phyloP scores from a whole-genome alignment of 1,140 invertebrate genomes.

The Heliconius melpomene region DNA sequence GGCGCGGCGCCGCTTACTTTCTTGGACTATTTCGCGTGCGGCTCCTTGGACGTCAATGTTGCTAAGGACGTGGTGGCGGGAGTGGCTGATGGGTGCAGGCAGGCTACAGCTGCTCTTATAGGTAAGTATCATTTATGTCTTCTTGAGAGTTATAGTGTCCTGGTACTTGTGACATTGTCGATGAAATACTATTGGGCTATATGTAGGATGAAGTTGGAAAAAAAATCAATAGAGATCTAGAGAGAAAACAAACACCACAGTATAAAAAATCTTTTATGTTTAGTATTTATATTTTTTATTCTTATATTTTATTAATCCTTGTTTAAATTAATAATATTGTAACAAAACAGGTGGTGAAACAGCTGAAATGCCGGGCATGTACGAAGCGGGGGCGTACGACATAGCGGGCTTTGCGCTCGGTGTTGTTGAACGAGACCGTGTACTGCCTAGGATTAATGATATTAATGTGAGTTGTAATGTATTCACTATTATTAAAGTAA shows the following conservation, averaged over 20 bases:
- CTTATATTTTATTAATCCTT: too few species aligned
- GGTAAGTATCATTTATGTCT: conserved; percentile 79
- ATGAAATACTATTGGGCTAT: too few species aligned
- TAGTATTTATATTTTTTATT: too few species aligned
- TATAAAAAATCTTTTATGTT: too few species aligned
- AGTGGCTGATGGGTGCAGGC: conserved; percentile 90
- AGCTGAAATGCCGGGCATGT: conserved; percentile 98
- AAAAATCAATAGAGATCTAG: too few species aligned
- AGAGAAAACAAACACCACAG: too few species aligned
- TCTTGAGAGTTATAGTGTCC: background rate
- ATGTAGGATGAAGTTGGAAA: too few species aligned
- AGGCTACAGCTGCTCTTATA: conserved; percentile 92
- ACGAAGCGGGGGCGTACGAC: conserved; percentile 93
- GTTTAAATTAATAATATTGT: background rate
- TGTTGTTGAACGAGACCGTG: conserved; percentile 88
- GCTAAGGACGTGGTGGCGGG: conserved; percentile 90
- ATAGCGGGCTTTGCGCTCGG: conserved; percentile 97
- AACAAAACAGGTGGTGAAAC: conserved; percentile 92
- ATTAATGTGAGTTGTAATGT: conserved; percentile 81
- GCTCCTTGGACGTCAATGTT: conserved; percentile 87
- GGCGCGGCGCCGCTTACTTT: conserved; percentile 97
- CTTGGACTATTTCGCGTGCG: conserved; percentile 97
- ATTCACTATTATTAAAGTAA: background rate
- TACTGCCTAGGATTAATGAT: conserved; percentile 87
- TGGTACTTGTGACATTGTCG: background rate